phyloP scores from a whole-genome alignment of 1,140 invertebrate species.

The Drosophila willistoni region DNA sequence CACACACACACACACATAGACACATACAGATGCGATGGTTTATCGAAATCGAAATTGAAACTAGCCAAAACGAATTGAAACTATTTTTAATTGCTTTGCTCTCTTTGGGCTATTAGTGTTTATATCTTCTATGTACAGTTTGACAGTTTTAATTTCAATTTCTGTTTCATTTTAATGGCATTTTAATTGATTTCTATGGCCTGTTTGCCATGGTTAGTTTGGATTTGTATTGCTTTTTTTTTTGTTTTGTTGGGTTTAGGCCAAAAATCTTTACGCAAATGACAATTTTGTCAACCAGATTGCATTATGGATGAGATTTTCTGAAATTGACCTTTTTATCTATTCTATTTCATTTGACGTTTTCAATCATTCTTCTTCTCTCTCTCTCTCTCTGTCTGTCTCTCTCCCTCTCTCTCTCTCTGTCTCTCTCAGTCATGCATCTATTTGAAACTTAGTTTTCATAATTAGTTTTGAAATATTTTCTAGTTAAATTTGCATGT shows the following conservation, averaged over 20 bases:
- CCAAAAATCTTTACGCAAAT: conserved; percentile 36
- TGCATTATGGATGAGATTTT: not conserved
- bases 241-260: not conserved
- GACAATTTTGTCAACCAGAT: not conserved
- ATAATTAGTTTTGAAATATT: too few relatives aligned
- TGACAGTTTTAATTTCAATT: conserved; percentile 62
- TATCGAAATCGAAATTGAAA: conserved; percentile 56
- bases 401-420: not conserved
- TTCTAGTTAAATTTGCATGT: too few relatives aligned
- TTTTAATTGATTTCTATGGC: conserved; percentile 54
- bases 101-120: conserved; percentile 32
- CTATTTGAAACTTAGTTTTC: too few relatives aligned
- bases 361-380: not conserved
- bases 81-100: conserved; percentile 49
- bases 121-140: conserved; percentile 33
- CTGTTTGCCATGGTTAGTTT: conserved; percentile 25
- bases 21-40: not conserved
- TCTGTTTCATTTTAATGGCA: conserved; percentile 50
- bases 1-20: not conserved
- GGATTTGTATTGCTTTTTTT: not conserved
- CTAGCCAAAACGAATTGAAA: conserved; percentile 42
- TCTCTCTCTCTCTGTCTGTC: not conserved
- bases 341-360: not conserved
- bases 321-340: not conserved
- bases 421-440: not conserved